Evolutionary conservation across 2,113 vertebrate genomes (phyloP).

Genomic region (Cettia cetti): DNA sequence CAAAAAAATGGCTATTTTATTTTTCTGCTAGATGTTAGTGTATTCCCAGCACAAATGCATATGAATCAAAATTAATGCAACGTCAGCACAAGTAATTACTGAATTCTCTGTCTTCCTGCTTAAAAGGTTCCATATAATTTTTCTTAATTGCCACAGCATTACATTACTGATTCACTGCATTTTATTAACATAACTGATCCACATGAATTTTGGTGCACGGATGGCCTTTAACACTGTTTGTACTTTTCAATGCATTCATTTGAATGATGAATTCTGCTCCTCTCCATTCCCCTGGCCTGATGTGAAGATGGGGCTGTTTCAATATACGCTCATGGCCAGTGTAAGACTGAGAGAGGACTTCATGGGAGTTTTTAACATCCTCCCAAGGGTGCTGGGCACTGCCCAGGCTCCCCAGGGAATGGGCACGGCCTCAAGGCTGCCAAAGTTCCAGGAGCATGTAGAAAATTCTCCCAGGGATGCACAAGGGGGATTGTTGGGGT

Average conservation of each 20-base stretch:
- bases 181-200: neutral
- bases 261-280: neutral
- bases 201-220: neutral
- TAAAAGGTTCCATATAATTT: neutral
- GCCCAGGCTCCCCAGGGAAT: neutral
- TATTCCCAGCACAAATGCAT: neutral
- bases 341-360: neutral
- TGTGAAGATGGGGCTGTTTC: neutral
- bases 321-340: neutral
- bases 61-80: neutral
- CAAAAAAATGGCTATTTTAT: neutral
- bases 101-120: neutral
- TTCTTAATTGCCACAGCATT: neutral
- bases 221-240: neutral
- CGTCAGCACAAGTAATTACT: neutral
- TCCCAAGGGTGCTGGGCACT: neutral
- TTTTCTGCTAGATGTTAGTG: neutral
- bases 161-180: neutral
- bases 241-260: neutral
- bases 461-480: neutral
- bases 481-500: neutral
- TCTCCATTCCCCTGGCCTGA: neutral
- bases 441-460: neutral
- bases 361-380: neutral
- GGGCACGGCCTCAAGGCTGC: too few relatives aligned